A percentile compares a stretch with the other conserved stretches of the same genome.
Evolutionary conservation across 2,888 invertebrate species (phyloP).

Genomic region (Byasa hedistus): DNA sequence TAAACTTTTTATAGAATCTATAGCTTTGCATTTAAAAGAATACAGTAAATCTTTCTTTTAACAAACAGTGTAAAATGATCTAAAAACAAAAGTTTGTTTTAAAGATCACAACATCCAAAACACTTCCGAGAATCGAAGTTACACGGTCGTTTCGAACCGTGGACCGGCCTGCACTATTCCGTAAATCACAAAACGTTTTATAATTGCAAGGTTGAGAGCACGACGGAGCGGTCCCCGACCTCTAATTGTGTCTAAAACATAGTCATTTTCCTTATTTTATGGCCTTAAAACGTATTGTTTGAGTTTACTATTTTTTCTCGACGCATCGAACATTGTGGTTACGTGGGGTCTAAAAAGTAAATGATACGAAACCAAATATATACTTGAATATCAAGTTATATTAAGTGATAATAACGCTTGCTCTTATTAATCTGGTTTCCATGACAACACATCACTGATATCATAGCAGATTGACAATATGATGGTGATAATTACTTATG

Average conservation of each 20-base stretch:
- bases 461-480: too few relatives aligned
- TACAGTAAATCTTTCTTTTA: too few relatives aligned
- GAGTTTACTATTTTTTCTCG: conserved; percentile 26
- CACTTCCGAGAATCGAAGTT: conserved; percentile 5
- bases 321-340: conserved; percentile 41
- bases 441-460: too few relatives aligned
- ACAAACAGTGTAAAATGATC: too few relatives aligned
- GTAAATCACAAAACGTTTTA: conserved; percentile 59
- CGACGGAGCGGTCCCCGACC: conserved; percentile 37
- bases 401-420: too few relatives aligned
- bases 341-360: conserved; percentile 6
- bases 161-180: conserved; percentile 31
- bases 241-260: conserved; percentile 48
- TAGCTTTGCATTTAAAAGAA: too few relatives aligned
- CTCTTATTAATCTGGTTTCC: too few relatives aligned
- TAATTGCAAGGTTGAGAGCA: conserved; percentile 41
- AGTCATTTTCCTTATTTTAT: conserved; percentile 49
- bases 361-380: neutral
- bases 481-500: too few relatives aligned
- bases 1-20: too few relatives aligned
- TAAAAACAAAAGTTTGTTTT: neutral
- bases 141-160: conserved; percentile 11
- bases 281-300: conserved; percentile 36
- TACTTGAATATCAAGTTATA: too few relatives aligned
- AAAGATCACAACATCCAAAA: conserved; percentile 4